Evolutionary conservation across 1,140 invertebrate genomes (phyloP), one percentile per base, ranked within the genome.

Genomic region (Gryon sp.): DNA sequence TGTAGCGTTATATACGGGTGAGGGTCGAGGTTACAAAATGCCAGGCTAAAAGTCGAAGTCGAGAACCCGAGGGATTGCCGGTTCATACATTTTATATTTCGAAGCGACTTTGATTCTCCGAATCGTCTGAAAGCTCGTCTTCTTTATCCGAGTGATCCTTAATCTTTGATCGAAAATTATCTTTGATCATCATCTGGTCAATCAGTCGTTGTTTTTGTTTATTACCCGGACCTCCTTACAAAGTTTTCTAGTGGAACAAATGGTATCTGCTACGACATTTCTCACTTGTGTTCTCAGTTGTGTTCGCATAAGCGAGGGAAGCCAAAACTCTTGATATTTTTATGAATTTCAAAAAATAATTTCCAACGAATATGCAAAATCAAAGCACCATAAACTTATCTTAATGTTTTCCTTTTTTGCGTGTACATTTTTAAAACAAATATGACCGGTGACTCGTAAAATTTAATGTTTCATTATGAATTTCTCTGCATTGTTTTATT

Each of bases 1-100:
- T 34, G 28, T 9, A 8, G 16, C n/a, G 19, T 52, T 57, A 55
- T 24, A 43, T 14, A 59, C 46, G n/a, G n/a, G 34, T 32, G 45
- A 72, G 52, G 70, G 50, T 74, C 52, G 60, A 59, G 53, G 41
- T 65, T 65, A 38, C 43, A 60, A 70, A 70, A 53, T 38, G 20
- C 40, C 18, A 15, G 43, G 24, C 52, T 62, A 50, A 73, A 68
- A 57, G 62, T 66, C 59, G 72, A 59, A 68, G 16, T 63, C 52
- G 66, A 53, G 59, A 41, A 75, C 77, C 79, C 84, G 38, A 38
- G 85, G 81, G 84, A 86, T 83, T 82, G 50, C 60, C 72, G 79
- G 79, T 84, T 86, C 86, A 87, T 87, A 84, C 86, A 87, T 87
- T 87, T 87, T 87, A 85, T 87, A 86, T 86, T 86, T 84, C 78